Evolutionary conservation across 2,797 vertebrate species (phyloP), one percentile per base, ranked within the genome.

Genomic region (Lateolabrax maculatus): DNA sequence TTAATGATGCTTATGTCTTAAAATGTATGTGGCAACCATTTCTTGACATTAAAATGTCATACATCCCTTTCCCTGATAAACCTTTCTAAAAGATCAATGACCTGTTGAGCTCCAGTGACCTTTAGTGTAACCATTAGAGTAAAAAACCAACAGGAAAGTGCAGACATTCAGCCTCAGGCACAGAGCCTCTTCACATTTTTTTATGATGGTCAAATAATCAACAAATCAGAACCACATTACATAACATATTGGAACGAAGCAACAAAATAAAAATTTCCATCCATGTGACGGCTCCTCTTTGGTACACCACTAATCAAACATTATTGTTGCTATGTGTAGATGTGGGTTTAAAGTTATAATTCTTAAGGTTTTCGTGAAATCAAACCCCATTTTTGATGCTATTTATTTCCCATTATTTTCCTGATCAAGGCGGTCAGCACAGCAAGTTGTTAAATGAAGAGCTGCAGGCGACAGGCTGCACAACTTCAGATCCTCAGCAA

Each of bases 151-250:
- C 39, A 43, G 27, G 19, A 55, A 69, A 52, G 12, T 67, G 23
- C 27, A 9, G 43, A 75, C 5, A 2, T 44, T 55, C 46, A 23
- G 1, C 49, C 53, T 64, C n/a, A 44, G 71, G 41, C 62, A 27
- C 29, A 11, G 29, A 0, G 55, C 29, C 41, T 21, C 12, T 18
- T 72, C 71, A 75, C 29, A 65, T 65, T 70, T 57, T 52, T 27
- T 48, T 21, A 11, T 36, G 13, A 60, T 36, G 19, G 34, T 71
- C 55, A 80, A 18, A 73, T 49, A 69, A 65, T 79, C 56, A 53
- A 65, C 52, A 70, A 69, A 72, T 63, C 60, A 27, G 16, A 73
- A 66, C 53, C 64, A 21, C 15, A 55, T 81, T 58, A 65, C 16
- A 4, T 61, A 77, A 80, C 23, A 36, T 39, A 36, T 25, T 76